Evolutionary conservation across 2,113 vertebrate species (phyloP).

Genomic region (Prionailurus viverrinus): DNA sequence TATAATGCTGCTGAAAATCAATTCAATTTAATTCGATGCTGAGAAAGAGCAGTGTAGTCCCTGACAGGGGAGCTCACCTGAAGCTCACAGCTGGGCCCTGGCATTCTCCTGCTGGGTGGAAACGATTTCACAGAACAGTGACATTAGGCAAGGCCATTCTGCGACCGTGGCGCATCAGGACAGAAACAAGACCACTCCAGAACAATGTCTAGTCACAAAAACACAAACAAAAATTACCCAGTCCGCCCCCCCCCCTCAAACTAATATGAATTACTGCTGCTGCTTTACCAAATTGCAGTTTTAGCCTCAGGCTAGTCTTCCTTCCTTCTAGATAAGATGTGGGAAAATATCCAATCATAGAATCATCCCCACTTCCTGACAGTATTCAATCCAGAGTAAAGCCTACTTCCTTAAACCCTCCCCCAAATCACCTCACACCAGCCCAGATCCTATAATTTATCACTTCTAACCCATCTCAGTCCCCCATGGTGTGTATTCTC

Average conservation of each 20-base stretch:
- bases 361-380: background rate
- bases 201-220: background rate
- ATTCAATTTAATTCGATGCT: background rate
- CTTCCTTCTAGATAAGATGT: background rate
- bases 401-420: background rate
- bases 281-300: background rate
- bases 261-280: background rate
- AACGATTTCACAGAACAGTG: background rate
- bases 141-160: background rate
- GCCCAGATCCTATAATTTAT: background rate
- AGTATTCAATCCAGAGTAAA: background rate
- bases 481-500: rapidly evolving
- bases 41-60: background rate
- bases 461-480: background rate
- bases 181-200: background rate
- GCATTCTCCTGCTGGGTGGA: background rate
- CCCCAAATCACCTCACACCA: background rate
- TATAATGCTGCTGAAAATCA: background rate
- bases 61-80: background rate
- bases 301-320: background rate
- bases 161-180: background rate
- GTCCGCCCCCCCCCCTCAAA: rapidly evolving
- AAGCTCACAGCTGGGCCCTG: background rate
- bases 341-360: background rate
- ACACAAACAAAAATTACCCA: background rate